Evolutionary conservation across 2,888 invertebrate species (phyloP).

Genomic region (Willowsia nigromaculata): DNA sequence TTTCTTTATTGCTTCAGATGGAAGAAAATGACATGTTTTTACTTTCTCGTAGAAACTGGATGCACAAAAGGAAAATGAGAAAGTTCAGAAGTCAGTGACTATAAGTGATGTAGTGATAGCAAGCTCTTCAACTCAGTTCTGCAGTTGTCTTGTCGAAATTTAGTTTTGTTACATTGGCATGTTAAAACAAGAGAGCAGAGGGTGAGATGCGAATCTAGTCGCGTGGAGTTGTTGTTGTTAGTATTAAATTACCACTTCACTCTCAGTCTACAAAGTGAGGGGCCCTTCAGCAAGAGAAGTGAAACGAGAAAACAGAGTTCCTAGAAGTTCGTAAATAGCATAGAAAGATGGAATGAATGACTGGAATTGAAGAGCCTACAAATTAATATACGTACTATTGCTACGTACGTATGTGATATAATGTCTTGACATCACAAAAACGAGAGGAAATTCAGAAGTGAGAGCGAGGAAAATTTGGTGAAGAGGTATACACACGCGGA

Average conservation of each 20-base stretch:
- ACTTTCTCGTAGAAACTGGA: too few species aligned
- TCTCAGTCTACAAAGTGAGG: not conserved
- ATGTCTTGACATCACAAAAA: not conserved
- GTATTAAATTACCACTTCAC: conserved; percentile 30
- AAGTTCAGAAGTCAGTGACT: conserved; percentile 37
- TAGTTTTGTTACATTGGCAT: too few species aligned
- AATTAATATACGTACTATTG: not conserved
- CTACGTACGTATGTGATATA: not conserved
- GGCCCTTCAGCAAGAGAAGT: conserved; percentile 17
- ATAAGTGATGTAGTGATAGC: not conserved
- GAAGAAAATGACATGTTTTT: too few species aligned
- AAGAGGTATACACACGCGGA: not conserved
- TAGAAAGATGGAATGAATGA: too few species aligned
- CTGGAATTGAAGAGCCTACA: too few species aligned
- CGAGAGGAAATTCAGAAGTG: not conserved
- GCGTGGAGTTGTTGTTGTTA: not conserved
- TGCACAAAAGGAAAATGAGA: too few species aligned
- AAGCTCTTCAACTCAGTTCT: not conserved
- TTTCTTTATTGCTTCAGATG: too few species aligned
- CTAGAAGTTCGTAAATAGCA: not conserved
- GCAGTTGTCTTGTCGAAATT: too few species aligned
- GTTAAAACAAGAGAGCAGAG: not conserved
- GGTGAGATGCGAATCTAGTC: not conserved
- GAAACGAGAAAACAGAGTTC: not conserved
- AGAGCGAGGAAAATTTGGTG: not conserved